Conservation (phyloP, 2,797 vertebrate species). For the Heteromormyrus szaboi region DNA sequence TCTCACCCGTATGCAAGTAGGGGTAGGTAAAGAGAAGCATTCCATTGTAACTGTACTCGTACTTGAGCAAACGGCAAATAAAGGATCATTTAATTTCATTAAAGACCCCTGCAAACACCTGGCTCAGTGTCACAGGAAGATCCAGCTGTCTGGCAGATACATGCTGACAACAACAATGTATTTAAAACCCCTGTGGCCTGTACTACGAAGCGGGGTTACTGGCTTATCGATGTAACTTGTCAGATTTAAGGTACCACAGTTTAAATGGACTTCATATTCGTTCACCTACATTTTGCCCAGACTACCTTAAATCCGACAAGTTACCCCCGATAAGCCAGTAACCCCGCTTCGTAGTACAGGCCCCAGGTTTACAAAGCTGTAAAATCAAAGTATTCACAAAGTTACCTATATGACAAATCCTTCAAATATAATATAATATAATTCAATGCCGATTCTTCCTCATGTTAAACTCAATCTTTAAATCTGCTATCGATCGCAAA, state of each 20-base stretch:
- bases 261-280: no score
- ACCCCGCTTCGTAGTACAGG: no score
- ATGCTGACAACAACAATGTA: neutral
- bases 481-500: neutral
- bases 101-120: neutral
- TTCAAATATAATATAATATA: neutral
- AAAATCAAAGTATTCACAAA: neutral
- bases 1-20: neutral
- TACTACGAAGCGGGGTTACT: no score
- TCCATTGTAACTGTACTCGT: neutral
- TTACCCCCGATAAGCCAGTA: no score
- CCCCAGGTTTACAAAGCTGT: neutral
- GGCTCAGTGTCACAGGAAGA: neutral
- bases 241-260: no score
- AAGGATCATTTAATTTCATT: neutral
- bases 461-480: neutral
- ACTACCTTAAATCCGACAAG: no score
- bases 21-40: neutral
- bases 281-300: no score
- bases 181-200: neutral
- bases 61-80: neutral
- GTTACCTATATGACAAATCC: neutral
- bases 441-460: neutral
- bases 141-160: neutral
- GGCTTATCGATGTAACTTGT: no score